Conservation (phyloP, 2,888 invertebrate genomes). For the Euzophera pinguis region DNA sequence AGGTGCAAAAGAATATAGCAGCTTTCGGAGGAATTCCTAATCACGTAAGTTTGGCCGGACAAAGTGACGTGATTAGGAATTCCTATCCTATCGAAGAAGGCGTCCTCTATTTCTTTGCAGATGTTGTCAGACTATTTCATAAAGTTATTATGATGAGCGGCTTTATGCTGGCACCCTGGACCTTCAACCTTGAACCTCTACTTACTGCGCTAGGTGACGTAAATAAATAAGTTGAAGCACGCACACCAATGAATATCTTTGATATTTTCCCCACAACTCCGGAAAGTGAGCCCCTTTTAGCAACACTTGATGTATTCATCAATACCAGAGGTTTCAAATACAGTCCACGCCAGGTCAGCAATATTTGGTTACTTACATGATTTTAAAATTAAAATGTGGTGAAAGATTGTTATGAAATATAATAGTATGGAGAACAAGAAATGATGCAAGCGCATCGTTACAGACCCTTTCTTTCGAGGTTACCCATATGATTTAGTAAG, state of each 20-base stretch:
- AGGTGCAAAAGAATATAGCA: constrained; percentile 60
- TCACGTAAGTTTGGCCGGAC: constrained; percentile 64
- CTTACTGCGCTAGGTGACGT: constrained; percentile 49
- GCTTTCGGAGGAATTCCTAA: constrained; percentile 69
- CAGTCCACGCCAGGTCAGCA: constrained; percentile 55
- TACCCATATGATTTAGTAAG: constrained; percentile 55
- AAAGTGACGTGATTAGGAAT: constrained; percentile 66
- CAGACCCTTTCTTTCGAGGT: constrained; percentile 57
- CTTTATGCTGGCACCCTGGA: constrained; percentile 56
- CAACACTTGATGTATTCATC: constrained; percentile 46
- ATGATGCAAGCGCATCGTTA: too few species aligned
- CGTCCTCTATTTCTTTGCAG: constrained; percentile 60
- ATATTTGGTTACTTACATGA: too few species aligned
- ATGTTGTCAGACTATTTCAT: constrained; percentile 64
- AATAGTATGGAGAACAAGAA: too few species aligned
- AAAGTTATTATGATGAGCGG: constrained; percentile 65
- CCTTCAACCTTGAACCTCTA: constrained; percentile 52
- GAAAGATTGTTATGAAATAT: too few species aligned
- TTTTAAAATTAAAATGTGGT: too few species aligned
- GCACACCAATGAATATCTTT: constrained; percentile 37
- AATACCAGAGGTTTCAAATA: constrained; percentile 62
- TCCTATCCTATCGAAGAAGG: too few species aligned
- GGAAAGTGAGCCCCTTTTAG: constrained; percentile 38
- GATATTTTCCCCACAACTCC: constrained; percentile 43
- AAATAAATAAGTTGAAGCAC: constrained; percentile 39